Evolutionary conservation across 2,888 invertebrate genomes (phyloP).

Genomic region (Nipponacmea schrenckii): DNA sequence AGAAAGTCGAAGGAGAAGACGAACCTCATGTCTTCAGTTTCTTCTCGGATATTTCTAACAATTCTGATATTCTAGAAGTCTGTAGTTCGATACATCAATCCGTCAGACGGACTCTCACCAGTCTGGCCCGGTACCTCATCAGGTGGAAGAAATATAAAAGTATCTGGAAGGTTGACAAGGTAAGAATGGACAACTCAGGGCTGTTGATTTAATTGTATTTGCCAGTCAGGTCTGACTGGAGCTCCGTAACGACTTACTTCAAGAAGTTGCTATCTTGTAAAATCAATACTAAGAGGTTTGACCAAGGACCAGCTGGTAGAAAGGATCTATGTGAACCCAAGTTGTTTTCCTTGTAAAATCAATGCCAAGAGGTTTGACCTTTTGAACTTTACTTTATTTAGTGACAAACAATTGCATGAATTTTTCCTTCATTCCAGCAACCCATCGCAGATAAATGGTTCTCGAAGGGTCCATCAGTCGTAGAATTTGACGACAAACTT

Average conservation of each 20-base stretch:
- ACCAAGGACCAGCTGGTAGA: too few relatives aligned
- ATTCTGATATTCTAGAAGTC: constrained; percentile 77
- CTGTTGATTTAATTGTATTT: too few relatives aligned
- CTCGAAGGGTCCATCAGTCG: constrained; percentile 74
- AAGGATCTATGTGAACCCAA: too few relatives aligned
- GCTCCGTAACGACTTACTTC: too few relatives aligned
- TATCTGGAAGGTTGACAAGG: constrained; percentile 68
- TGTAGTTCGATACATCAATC: constrained; percentile 77
- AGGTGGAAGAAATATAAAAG: constrained; percentile 68
- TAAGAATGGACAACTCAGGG: constrained; percentile 24
- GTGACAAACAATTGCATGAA: not conserved
- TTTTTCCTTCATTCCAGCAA: constrained; percentile 45
- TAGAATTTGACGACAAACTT: constrained; percentile 84
- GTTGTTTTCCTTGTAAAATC: too few relatives aligned
- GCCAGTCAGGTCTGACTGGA: too few relatives aligned
- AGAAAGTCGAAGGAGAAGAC: constrained; percentile 73
- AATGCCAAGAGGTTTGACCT: too few relatives aligned
- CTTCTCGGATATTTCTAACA: constrained; percentile 82
- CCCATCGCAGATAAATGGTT: constrained; percentile 83
- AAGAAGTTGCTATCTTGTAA: too few relatives aligned
- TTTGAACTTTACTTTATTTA: not conserved
- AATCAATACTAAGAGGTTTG: too few relatives aligned
- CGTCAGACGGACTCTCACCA: constrained; percentile 76
- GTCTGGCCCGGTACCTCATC: constrained; percentile 75
- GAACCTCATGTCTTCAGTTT: constrained; percentile 79